Evolutionary conservation across 2,888 invertebrate genomes (phyloP).

Genomic region (Himalopsyche kuldschensis): DNA sequence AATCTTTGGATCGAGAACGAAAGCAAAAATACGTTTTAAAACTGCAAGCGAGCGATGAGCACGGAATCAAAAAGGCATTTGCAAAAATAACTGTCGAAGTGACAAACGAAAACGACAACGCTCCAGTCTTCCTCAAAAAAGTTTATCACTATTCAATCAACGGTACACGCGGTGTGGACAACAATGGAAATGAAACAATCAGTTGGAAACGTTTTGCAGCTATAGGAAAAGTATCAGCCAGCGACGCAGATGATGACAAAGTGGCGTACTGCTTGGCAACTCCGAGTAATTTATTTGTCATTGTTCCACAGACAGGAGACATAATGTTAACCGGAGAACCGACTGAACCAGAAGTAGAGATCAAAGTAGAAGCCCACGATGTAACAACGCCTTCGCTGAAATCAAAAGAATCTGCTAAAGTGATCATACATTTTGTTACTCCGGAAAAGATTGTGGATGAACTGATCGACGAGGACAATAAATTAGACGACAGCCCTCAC

Average conservation of each 20-base stretch:
- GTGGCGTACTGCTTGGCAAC: slow-evolving; percentile 83
- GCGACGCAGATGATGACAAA: slow-evolving; percentile 88
- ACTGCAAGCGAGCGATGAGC: slow-evolving; percentile 78
- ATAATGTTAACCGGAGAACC: slow-evolving; percentile 82
- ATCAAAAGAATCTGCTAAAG: slow-evolving; percentile 72
- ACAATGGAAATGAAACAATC: slow-evolving; percentile 62
- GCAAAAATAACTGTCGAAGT: slow-evolving; percentile 78
- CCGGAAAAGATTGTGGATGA: slow-evolving; percentile 53
- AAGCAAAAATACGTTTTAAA: slow-evolving; percentile 72
- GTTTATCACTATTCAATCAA: slow-evolving; percentile 78
- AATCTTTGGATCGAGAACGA: slow-evolving; percentile 77
- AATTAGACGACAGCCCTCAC: slow-evolving; percentile 63
- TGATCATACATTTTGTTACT: slow-evolving; percentile 72
- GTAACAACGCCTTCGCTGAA: slow-evolving; percentile 72
- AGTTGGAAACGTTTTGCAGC: slow-evolving; percentile 79
- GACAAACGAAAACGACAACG: slow-evolving; percentile 89
- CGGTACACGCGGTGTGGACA: slow-evolving; percentile 61
- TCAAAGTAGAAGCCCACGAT: slow-evolving; percentile 83
- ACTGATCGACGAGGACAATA: slow-evolving; percentile 57
- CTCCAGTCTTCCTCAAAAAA: slow-evolving; percentile 78
- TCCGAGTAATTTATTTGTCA: slow-evolving; percentile 80
- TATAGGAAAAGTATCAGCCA: slow-evolving; percentile 83
- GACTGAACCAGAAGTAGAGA: slow-evolving; percentile 65
- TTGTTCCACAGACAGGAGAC: slow-evolving; percentile 92
- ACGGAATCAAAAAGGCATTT: slow-evolving; percentile 78